Evolutionary conservation across 2,113 vertebrate species (phyloP), one percentile per base, ranked within the genome.

Genomic region (Atlantisia rogersi): DNA sequence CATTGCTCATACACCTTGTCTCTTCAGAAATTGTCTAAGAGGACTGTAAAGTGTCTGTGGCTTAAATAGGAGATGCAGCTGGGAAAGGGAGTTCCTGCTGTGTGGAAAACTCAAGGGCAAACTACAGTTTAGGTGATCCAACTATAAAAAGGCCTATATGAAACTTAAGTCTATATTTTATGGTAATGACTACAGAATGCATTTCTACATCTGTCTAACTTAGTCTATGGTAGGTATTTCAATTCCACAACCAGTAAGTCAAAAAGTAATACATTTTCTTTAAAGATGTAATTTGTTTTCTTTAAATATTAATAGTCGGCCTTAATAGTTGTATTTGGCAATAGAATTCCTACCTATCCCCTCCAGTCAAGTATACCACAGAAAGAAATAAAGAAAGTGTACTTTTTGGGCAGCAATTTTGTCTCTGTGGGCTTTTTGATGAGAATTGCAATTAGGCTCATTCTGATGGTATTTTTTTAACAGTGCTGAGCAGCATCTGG

Each of bases 121-220:
- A 29, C 26, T 35, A 1, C 7, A 9, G 11, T 26, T 86, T 22
- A 53, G 6, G 15, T 18, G 5, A 60, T 71, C 46, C 18, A 58
- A 11, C 20, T 46, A 18, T 12, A 63, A 70, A 86, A 50, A 11
- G 8, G 12, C 71, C 11, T 46, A 6, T 48, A 5, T 40, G 50
- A 86, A 52, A 39, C 1, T 7, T 68, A 69, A 82, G 53, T 13
- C 12, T 68, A 2, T 29, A 12, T 56, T 8, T 10, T 56, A 26
- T 0, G 17, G 8, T 7, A 60, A 37, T 1, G 16, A 40, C 3
- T 11, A 35, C 7, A 50, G 2, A 0, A 63, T 10, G 10, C 8
- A 42, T 5, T 50, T 78, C 42, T 68, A 31, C 71, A 5, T 4
- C 22, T 42, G 6, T 22, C 25, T 60, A 58, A 5, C 11, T 79